Conservation (phyloP, 2,797 vertebrate species). For the Chromobotia macracanthus region DNA sequence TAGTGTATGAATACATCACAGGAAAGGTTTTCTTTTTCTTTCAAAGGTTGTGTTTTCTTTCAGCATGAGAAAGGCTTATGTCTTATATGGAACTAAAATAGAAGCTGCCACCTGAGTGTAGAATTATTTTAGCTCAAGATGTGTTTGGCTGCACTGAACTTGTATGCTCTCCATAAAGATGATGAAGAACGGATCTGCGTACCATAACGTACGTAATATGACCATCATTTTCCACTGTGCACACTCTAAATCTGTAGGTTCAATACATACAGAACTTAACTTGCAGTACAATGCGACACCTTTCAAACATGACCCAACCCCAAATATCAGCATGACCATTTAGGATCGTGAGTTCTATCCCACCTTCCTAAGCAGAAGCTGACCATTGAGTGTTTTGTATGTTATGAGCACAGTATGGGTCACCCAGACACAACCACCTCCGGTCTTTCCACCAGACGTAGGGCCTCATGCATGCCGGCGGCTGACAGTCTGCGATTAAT, state of each 20-base stretch:
- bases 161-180: neutral
- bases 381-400: conserved; percentile 1
- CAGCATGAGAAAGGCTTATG: neutral
- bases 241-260: neutral
- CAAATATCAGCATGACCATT: neutral
- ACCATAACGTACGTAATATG: neutral
- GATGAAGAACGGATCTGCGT: neutral
- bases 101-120: too few species aligned
- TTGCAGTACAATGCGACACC: too few species aligned
- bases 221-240: conserved; percentile 1
- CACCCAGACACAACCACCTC: conserved; percentile 80
- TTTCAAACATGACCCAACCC: too few species aligned
- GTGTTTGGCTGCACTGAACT: too few species aligned
- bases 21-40: too few species aligned
- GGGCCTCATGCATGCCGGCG: conserved; percentile 93
- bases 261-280: neutral
- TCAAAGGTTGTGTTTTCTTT: conserved; percentile 4
- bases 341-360: conserved; percentile 15
- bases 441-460: conserved; percentile 89
- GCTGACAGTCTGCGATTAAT: conserved; percentile 94
- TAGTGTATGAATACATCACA: neutral
- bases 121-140: too few species aligned
- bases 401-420: conserved; percentile 7
- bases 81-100: neutral
- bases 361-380: too few species aligned